Base-by-base conservation (phyloP, 1,140 invertebrate species). In the Euglossa dilemma region DNA sequence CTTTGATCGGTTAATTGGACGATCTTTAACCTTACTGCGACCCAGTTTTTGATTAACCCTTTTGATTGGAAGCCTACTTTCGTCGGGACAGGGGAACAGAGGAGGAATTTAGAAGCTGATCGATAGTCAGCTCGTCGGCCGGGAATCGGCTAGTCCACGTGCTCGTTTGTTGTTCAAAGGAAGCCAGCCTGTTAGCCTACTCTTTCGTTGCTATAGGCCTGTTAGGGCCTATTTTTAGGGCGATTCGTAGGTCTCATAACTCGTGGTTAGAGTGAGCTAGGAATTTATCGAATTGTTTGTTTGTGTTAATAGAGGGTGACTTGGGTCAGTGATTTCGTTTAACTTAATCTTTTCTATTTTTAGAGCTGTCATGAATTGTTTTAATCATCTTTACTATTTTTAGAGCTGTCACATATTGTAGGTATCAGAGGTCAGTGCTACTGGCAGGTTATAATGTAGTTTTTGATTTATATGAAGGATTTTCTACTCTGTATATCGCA, bases 1-100 rank as follows among this genome's bases (percentile, higher is more conserved):
- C 71, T 73, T 73, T 73, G 71, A 73, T 57, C 54, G 14, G 36
- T 61, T 73, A 73, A 73, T 57, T 59, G 71, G 14, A 18, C 36
- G 71, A 72, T 56, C 52, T 56, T 57, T 18, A 3, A 25, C 23
- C 20, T 45, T 8, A 6, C 52, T 5, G 8, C 8, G 56, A 57
- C 23, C 56, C 56, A 57, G 7, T 57, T 57, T 57, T 57, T 57
- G 8, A 23, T 57, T 64, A 64, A 64, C 28, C 61, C 18, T 64
- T 36, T 36, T 2, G 7, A 36, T 20, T 7, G 18, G 28, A 18
- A 14, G 52, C 16, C 52, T 54, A 54, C 14, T 54, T 54, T 54
- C 12, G 14, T 18, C 52, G 16, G 52, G 52, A 16, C 11, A 16
- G 52, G 5, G 12, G 23, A 63, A 14, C 7, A 18, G 28, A 36